Conservation (phyloP, 2,888 invertebrate genomes). For the Tridacna gigas region DNA sequence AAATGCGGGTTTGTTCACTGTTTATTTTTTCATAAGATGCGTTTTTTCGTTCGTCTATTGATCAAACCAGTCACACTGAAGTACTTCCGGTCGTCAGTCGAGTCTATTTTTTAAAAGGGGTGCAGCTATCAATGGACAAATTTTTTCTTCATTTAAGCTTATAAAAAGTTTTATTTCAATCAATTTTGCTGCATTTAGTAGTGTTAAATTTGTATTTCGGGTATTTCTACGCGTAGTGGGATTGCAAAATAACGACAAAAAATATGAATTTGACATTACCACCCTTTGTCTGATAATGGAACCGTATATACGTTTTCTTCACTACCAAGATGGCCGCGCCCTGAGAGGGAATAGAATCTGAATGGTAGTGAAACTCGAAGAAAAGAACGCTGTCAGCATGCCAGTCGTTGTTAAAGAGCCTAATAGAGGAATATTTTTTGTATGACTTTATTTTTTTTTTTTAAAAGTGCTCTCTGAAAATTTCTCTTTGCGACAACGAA, state of each 20-base stretch:
- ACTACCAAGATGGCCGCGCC: constrained; percentile 67
- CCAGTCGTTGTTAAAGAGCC: constrained; percentile 53
- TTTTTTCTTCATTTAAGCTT: no score
- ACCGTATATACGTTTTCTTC: constrained; percentile 6
- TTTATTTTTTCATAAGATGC: neutral
- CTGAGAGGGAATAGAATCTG: constrained; percentile 24
- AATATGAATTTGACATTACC: no score
- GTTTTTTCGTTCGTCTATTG: neutral
- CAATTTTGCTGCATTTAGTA: no score
- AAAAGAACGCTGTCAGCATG: constrained; percentile 42
- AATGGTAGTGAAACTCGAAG: constrained; percentile 24
- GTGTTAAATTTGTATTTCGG: no score
- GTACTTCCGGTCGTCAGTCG: constrained; percentile 11
- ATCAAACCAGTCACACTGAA: constrained; percentile 5
- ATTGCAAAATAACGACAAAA: no score
- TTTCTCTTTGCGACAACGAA: no score
- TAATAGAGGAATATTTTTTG: constrained; percentile 15
- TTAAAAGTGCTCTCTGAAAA: no score
- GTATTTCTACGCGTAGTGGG: no score
- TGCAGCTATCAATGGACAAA: neutral
- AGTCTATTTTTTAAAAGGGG: constrained; percentile 3
- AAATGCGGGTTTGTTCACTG: constrained; percentile 17
- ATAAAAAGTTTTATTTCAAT: no score
- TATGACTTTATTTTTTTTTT: neutral
- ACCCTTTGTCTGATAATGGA: neutral